Conservation (phyloP, 2,888 invertebrate genomes). For the Agrypnus murinus region DNA sequence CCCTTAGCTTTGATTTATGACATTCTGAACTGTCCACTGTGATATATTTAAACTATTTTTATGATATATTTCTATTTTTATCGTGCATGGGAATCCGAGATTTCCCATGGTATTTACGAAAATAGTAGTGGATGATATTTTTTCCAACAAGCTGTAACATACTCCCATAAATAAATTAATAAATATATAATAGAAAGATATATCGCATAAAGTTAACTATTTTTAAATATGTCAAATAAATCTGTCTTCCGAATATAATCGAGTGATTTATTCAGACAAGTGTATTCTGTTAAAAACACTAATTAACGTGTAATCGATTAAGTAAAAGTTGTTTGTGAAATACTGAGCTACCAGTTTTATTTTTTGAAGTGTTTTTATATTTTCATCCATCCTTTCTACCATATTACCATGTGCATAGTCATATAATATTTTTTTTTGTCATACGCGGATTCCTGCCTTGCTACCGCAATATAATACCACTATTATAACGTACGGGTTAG, state of each 20-base stretch:
- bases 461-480: background rate
- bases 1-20: too few species aligned
- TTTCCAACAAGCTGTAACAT: too few species aligned
- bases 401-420: too few species aligned
- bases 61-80: too few species aligned
- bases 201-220: background rate
- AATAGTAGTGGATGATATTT: too few species aligned
- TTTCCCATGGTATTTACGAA: too few species aligned
- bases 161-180: background rate
- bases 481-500: slow-evolving; percentile 8
- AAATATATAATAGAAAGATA: slow-evolving; percentile 7
- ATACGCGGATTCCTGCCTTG: background rate
- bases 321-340: slow-evolving; percentile 8
- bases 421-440: background rate
- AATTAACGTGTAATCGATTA: slow-evolving; percentile 24
- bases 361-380: background rate
- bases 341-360: slow-evolving; percentile 9
- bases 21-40: too few species aligned
- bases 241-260: background rate
- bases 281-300: background rate
- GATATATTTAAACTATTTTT: too few species aligned
- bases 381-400: too few species aligned
- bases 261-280: slow-evolving; percentile 5
- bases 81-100: too few species aligned
- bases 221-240: slow-evolving; percentile 13